Base-by-base conservation (phyloP, 1,140 invertebrate genomes). In the Melitaea cinxia region DNA sequence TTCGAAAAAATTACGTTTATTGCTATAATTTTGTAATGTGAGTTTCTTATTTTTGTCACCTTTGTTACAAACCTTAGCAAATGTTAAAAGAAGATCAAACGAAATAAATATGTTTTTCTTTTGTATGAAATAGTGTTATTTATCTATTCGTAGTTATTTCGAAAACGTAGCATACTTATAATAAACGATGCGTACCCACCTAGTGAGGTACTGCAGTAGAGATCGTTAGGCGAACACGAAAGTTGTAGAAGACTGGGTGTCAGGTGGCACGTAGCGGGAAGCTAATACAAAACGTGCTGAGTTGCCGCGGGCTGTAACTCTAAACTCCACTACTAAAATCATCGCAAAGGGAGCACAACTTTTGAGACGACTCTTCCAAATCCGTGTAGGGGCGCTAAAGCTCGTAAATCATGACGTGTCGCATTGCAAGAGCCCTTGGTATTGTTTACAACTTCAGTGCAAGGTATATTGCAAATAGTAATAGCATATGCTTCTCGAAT, bases 261-360 rank as follows among this genome's bases (percentile, higher is more conserved):
- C 73, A 77, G 78, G 74, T 77, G 68, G 42, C 65, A 70, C 64
- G 68, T 67, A 71, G 64, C 62, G 28, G 70, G 62, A 74, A 78
- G 64, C 72, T 78, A 78, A 78, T 76, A 75, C 70, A 75, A 77
- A 77, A 77, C 75, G 73, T 73, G 70, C 63, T 52, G 63, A 57
- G 64, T 77, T 65, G 52, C 70, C 57, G 17, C 52, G 54, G 65
- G 42, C 60, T 39, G 57, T 65, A 75, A 70, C 68, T 66, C 55
- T 42, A 74, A 59, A 77, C 69, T 74, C 62, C 47, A 58, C 59
- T 70, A 57, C 65, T 60, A 55, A 72, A 68, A 57, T 59, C 63
- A 59, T 60, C 58, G 39, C 23, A 52, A 67, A 52, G 65, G 52
- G 35, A 60, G 35, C 60, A 68, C 55, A 72, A 70, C 71, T 74